Base-by-base conservation (phyloP, 2,888 invertebrate genomes). In the Euplagia quadripunctaria region DNA sequence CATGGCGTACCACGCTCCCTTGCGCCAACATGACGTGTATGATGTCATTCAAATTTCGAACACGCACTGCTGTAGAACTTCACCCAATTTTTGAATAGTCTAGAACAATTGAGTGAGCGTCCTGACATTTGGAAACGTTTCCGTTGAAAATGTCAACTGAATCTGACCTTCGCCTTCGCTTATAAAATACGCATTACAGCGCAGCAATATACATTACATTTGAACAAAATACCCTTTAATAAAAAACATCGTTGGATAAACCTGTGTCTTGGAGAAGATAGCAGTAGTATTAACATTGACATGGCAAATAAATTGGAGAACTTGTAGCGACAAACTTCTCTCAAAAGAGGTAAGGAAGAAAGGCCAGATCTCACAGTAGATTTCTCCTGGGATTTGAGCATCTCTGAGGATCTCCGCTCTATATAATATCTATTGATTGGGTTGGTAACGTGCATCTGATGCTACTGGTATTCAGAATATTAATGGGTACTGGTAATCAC, bases 1-100 rank as follows among this genome's bases (percentile, higher is more conserved):
- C 79, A 79, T 20, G 71, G 61, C 66, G 82, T 82, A 74, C 82
- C 83, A 77, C 3, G 71, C 79, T 65, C 82, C 41, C 51, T 55
- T n/a, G 63, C 41, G 63, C 61, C 31, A 63, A 63, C 55, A 43
- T 64, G 64, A 70, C 70, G 68, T 66, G 65, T 74, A 49, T 73
- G 43, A 83, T 81, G 73, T 66, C 66, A 72, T 71, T 77, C 61
- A 20, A 63, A 70, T 70, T 73, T 64, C 17, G 51, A 82, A 77
- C 70, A 72, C 41, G 65, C 58, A 51, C n/a, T 42, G 31, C 8
- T 63, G 14, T 64, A 20, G 41, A 51, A 58, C 31, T 65, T 65
- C 58, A 63, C 55, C 4, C 31, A 16, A 16, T 20, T 68, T 49
- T 46, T 8, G 58, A 68, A 68, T 61, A 61, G 46, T 58, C 11